Evolutionary conservation across 1,140 invertebrate genomes (phyloP), one percentile per base, ranked within the genome.

Genomic region (Dreissena rostriformis): DNA sequence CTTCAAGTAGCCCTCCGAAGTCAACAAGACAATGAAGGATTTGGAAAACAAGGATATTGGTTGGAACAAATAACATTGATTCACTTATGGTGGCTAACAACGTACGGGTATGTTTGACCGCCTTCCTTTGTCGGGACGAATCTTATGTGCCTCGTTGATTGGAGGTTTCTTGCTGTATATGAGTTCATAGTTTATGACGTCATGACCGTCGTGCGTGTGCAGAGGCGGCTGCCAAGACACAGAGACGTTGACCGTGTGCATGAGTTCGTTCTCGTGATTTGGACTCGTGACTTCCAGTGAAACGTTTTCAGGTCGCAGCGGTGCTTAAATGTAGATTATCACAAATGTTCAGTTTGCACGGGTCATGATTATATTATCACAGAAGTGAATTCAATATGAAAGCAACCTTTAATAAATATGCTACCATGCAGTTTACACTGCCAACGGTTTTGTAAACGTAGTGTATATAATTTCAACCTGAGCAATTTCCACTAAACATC

Each of bases 111-210:
- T 71, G 49, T n/a, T 28, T 5, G 17, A 19, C n/a, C 22, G 6
- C 61, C 28, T 61, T 22, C 24, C 74, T 61, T 76, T 61, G 49
- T 79, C 63, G 5, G 77, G 77, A 17, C 70, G n/a, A 0, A 79
- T 7, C 26, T 70, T 26, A 26, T 29, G 51, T 24, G 52, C 29
- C 29, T 52, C 52, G 29, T 67, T 52, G 28, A 28, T 26, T 39
- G 28, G 29, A 2, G 77, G 77, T 29, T 79, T 66, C 53, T 79
- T 79, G 22, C 65, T 66, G 67, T 79, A 79, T 14, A 79, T 53
- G 17, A 79, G 15, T 14, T 26, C 53, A 53, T 79, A 79, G 15
- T 28, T 1, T n/a, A 55, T 12, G 24, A 79, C 52, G 28, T 79
- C 77, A 53, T 22, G 19, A 63, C 74, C 74, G 15, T 39, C 39